phyloP scores from a whole-genome alignment of 2,888 invertebrate species.

The Thecocarcelia acutangulata region DNA sequence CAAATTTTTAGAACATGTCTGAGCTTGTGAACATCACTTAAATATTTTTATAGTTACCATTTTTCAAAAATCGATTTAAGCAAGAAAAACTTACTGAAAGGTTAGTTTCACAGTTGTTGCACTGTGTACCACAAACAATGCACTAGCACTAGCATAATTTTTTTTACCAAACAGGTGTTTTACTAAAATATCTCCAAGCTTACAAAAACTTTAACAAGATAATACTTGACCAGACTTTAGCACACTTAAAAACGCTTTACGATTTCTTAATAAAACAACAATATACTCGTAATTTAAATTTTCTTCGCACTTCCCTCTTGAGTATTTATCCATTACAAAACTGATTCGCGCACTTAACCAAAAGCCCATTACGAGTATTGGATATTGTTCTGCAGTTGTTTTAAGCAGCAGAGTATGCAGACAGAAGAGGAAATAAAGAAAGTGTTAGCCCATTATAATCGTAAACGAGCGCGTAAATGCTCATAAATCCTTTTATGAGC shows the following conservation, averaged over 20 bases:
- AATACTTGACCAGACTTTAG: constrained; percentile 15
- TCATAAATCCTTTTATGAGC: constrained; percentile 81
- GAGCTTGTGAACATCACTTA: too few species aligned
- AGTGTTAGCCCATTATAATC: constrained; percentile 67
- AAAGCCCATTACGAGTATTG: constrained; percentile 62
- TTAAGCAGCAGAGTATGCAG: not conserved
- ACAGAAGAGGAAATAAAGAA: constrained; percentile 8
- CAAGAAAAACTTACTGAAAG: too few species aligned
- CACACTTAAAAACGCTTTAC: constrained; percentile 18
- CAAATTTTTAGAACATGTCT: too few species aligned
- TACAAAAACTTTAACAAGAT: not conserved
- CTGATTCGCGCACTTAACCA: constrained; percentile 32
- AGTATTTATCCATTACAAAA: constrained; percentile 36
- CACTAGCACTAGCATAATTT: too few species aligned
- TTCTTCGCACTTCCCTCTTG: constrained; percentile 15
- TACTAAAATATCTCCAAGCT: too few species aligned
- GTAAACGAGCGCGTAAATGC: constrained; percentile 70
- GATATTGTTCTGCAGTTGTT: constrained; percentile 27
- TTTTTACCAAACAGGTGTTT: too few species aligned
- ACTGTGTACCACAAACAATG: too few species aligned
- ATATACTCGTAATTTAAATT: constrained; percentile 25
- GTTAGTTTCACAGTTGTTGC: too few species aligned
- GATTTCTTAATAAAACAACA: constrained; percentile 8
- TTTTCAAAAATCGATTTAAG: too few species aligned
- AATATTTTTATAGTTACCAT: too few species aligned